phyloP scores from a whole-genome alignment of 2,888 invertebrate species.

The Drosophila formosana region DNA sequence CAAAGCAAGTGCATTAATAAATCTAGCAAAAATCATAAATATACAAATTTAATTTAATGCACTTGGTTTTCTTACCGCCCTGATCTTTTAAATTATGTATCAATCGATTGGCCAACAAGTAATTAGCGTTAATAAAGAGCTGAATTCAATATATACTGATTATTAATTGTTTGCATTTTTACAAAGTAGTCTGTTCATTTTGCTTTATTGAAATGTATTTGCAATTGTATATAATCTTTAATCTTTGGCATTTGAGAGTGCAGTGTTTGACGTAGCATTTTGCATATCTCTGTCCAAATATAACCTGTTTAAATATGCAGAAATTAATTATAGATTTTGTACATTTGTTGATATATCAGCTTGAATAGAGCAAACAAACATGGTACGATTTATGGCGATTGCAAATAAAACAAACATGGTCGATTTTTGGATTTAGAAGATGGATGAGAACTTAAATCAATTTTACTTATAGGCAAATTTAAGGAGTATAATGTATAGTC shows the following conservation, averaged over 20 bases:
- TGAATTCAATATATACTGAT: constrained; percentile 3
- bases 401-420: constrained; percentile 4
- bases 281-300: background rate
- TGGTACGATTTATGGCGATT: constrained; percentile 1
- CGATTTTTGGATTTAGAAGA: background rate
- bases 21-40: constrained; percentile 24
- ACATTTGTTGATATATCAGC: background rate
- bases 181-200: background rate
- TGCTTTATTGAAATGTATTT: background rate
- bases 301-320: background rate
- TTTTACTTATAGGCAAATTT: background rate
- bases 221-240: background rate
- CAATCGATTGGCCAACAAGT: constrained; percentile 4
- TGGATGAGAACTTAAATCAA: background rate
- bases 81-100: background rate
- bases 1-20: constrained; percentile 23
- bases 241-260: background rate
- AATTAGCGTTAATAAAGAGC: constrained; percentile 18
- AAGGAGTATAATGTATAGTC: constrained; percentile 8
- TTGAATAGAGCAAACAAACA: background rate
- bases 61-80: background rate
- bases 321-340: constrained; percentile 1
- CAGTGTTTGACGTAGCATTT: background rate
- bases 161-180: background rate
- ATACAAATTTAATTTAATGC: background rate